Evolutionary conservation across 2,888 invertebrate genomes (phyloP).

Genomic region (Pomacea canaliculata): DNA sequence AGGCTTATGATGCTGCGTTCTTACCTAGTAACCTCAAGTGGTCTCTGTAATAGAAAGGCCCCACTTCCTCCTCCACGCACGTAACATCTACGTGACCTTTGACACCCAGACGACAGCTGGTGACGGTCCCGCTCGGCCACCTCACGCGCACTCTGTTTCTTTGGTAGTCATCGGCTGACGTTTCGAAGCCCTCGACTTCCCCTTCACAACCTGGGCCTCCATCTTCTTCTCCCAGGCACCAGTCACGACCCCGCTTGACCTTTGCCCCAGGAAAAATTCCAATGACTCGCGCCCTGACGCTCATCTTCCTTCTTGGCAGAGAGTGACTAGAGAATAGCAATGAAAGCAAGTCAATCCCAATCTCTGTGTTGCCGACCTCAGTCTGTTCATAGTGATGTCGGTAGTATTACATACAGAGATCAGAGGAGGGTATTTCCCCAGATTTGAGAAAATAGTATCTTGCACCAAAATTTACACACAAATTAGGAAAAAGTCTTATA

Average conservation of each 20-base stretch:
- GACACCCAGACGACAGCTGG: slow-evolving; percentile 20
- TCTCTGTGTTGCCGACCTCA: too few relatives aligned
- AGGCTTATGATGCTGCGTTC: neutral
- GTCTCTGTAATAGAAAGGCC: slow-evolving; percentile 30
- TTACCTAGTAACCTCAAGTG: slow-evolving; percentile 26
- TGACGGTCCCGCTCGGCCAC: slow-evolving; percentile 20
- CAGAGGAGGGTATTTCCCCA: too few relatives aligned
- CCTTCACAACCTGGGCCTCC: slow-evolving; percentile 18
- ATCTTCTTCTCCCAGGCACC: slow-evolving; percentile 6
- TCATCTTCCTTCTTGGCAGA: slow-evolving; percentile 12
- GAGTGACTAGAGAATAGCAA: neutral
- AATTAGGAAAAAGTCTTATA: too few relatives aligned
- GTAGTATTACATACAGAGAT: too few relatives aligned
- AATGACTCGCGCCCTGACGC: slow-evolving; percentile 19
- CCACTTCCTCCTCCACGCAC: slow-evolving; percentile 24
- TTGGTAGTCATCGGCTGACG: neutral
- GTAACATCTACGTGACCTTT: slow-evolving; percentile 28
- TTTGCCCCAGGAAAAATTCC: slow-evolving; percentile 16
- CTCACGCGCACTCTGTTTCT: slow-evolving; percentile 18
- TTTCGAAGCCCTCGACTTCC: slow-evolving; percentile 9
- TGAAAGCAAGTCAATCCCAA: too few relatives aligned
- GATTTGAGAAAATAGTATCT: too few relatives aligned
- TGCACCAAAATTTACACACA: too few relatives aligned
- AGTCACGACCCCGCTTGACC: slow-evolving; percentile 13
- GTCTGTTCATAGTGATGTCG: too few relatives aligned